Evolutionary conservation across 2,888 invertebrate species (phyloP).

Genomic region (Melanostoma scalare): DNA sequence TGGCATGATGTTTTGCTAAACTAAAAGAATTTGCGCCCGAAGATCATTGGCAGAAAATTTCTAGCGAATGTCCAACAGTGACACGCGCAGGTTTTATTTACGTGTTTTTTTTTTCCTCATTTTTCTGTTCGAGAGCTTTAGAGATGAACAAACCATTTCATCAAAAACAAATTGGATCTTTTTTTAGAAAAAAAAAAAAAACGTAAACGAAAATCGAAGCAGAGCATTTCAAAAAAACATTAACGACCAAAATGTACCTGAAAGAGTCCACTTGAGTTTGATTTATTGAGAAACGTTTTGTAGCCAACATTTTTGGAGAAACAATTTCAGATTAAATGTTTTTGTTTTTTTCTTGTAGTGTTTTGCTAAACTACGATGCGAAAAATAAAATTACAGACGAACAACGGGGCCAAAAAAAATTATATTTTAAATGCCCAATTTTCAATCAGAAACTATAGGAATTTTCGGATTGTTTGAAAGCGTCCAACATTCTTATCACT

Average conservation of each 20-base stretch:
- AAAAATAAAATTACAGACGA: no score
- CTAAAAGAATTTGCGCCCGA: neutral
- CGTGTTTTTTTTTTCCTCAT: slow-evolving; percentile 9
- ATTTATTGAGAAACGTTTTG: neutral
- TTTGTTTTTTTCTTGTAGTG: slow-evolving; percentile 19
- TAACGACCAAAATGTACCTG: slow-evolving; percentile 40
- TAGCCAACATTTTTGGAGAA: neutral
- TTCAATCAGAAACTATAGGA: no score
- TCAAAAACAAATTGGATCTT: slow-evolving; percentile 29
- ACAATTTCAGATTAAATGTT: neutral
- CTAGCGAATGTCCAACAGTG: slow-evolving; percentile 29
- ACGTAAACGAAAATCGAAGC: slow-evolving; percentile 10
- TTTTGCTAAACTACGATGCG: no score
- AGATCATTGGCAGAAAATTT: slow-evolving; percentile 30
- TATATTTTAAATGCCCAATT: no score
- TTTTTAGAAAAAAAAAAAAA: slow-evolving; percentile 22
- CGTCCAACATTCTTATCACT: no score
- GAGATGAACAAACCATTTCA: slow-evolving; percentile 17
- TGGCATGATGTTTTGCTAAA: neutral
- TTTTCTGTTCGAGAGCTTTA: slow-evolving; percentile 6
- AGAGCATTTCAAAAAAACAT: slow-evolving; percentile 17
- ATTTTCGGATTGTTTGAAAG: no score
- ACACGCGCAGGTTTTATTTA: slow-evolving; percentile 61
- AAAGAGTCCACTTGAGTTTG: slow-evolving; percentile 50
- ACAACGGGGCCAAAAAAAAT: no score